phyloP scores from a whole-genome alignment of 2,113 vertebrate species.

The Gymnarchus niloticus region DNA sequence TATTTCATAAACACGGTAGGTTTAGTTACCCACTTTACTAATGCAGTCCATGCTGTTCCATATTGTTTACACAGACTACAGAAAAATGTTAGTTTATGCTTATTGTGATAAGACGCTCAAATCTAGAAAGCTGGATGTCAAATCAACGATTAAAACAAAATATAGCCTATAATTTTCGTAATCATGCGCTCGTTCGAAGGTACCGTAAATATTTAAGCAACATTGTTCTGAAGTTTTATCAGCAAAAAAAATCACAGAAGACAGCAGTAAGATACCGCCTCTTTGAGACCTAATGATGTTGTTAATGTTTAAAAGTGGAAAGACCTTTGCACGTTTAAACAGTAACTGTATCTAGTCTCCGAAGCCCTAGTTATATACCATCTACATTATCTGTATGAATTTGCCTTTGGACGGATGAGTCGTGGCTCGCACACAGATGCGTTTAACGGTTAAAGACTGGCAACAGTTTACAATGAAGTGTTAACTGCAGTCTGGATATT shows the following conservation, averaged over 20 bases:
- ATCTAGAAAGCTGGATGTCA: neutral
- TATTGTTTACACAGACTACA: neutral
- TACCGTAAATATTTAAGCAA: neutral
- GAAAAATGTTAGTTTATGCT: neutral
- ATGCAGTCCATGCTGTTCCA: neutral
- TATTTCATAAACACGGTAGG: neutral
- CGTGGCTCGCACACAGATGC: neutral
- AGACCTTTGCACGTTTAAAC: constrained; percentile 26
- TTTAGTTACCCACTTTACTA: neutral
- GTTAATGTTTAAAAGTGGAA: constrained; percentile 33
- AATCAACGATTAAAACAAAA: neutral
- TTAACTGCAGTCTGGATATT: neutral
- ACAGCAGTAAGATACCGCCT: neutral
- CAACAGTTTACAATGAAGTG: neutral
- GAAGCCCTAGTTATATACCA: neutral
- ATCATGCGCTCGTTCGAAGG: neutral
- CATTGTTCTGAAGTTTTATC: neutral
- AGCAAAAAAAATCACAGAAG: neutral
- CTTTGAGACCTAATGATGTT: neutral
- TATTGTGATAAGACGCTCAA: neutral
- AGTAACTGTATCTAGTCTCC: neutral
- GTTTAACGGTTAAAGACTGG: neutral
- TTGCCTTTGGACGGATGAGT: neutral
- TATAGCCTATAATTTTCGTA: neutral
- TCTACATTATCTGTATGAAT: neutral